phyloP scores from a whole-genome alignment of 2,113 vertebrate genomes.

The Sciurus niger region DNA sequence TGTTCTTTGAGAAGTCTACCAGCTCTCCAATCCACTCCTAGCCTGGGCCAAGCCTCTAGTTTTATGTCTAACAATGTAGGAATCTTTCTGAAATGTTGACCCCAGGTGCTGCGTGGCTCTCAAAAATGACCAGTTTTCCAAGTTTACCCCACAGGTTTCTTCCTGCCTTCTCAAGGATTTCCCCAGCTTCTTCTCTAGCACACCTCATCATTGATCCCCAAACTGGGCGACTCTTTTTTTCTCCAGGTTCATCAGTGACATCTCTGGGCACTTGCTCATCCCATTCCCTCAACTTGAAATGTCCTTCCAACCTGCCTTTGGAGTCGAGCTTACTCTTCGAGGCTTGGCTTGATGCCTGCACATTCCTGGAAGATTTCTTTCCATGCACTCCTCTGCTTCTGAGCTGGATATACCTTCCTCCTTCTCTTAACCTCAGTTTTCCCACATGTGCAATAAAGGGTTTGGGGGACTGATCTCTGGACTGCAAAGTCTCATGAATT shows the following conservation, averaged over 20 bases:
- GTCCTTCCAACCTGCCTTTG: background rate
- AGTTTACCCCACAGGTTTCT: background rate
- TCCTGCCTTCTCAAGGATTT: background rate
- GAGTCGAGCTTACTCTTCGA: background rate
- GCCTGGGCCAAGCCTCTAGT: background rate
- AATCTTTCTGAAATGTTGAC: background rate
- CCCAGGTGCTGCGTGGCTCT: background rate
- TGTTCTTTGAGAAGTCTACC: background rate
- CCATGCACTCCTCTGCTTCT: background rate
- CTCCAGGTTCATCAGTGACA: background rate
- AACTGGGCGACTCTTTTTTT: background rate
- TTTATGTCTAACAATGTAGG: background rate
- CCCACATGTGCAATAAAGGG: background rate
- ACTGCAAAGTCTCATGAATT: background rate
- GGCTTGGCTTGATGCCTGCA: background rate
- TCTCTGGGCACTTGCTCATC: background rate
- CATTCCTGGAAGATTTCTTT: background rate
- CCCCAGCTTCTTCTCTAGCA: background rate
- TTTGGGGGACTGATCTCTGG: background rate
- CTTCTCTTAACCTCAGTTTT: conserved; percentile 30
- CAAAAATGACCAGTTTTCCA: background rate
- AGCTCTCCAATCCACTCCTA: background rate
- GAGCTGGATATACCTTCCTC: background rate
- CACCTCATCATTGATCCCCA: background rate
- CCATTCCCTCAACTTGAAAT: background rate